Conservation (phyloP, 2,888 invertebrate species). For the Sicus ferrugineus region DNA sequence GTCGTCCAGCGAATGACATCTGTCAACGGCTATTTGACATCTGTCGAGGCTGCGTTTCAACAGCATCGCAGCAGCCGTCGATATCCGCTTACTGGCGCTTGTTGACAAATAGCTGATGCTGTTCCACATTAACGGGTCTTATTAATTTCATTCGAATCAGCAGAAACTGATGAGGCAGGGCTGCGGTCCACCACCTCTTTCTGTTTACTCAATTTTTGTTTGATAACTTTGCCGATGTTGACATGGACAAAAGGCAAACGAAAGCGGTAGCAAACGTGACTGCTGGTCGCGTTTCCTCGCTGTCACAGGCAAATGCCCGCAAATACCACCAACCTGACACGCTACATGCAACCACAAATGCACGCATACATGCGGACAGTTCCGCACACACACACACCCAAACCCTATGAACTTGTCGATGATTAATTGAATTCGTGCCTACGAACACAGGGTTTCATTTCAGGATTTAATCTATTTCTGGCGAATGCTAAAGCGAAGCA, state of each 20-base stretch:
- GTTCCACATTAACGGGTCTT: too few relatives aligned
- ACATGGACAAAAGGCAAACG: not conserved
- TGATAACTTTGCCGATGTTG: not conserved
- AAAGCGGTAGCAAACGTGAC: not conserved
- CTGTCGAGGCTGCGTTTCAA: not conserved
- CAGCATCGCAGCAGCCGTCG: too few relatives aligned
- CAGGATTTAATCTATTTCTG: not conserved
- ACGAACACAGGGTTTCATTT: not conserved
- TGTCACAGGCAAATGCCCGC: conserved; percentile 1
- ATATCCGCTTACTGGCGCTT: too few relatives aligned
- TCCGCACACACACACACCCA: not conserved
- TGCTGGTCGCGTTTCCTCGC: not conserved
- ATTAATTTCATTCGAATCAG: too few relatives aligned
- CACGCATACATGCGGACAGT: not conserved
- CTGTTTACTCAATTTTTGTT: not conserved
- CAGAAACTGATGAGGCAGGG: too few relatives aligned
- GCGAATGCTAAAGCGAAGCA: too few relatives aligned
- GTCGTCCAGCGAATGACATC: too few relatives aligned
- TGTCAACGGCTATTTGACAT: not conserved
- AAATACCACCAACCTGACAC: conserved; percentile 8
- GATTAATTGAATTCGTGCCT: conserved; percentile 38
- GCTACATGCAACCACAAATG: not conserved
- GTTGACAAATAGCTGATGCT: too few relatives aligned
- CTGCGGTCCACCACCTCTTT: not conserved
- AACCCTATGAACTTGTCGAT: conserved; percentile 35